Evolutionary conservation across 1,140 invertebrate species (phyloP), one percentile per base, ranked within the genome.

Genomic region (Lepidotrigona ventralis): DNA sequence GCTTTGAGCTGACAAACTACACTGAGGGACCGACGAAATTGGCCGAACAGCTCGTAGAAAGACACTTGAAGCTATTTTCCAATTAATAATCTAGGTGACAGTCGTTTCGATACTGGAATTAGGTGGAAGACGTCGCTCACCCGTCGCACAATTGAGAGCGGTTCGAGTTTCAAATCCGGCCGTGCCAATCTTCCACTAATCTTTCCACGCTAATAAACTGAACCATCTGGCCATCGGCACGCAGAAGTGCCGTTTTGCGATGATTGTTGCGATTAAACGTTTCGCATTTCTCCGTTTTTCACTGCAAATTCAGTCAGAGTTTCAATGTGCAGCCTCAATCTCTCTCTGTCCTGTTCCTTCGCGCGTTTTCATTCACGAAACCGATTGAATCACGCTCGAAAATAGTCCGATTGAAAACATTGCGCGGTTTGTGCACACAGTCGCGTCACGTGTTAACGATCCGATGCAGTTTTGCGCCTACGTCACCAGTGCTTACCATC

Each of bases 401-500:
- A 66, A 33, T 21, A 33, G 17, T 66, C 6, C 14, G n/a, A 64
- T 26, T 1, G 60, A 15, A 17, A 15, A 26, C 60, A 23, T 6
- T 26, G 63, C 15, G 26, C 26, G 56, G 21, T 66, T 33, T 39
- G 11, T 1, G 29, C 73, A 54, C 79, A 70, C 69, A 54, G 46
- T 33, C 79, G 63, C 56, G 79, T 85, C 84, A 86, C 84, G 81
- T 79, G 84, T 46, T 53, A 76, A 54, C 79, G 85, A 85, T 84
- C 66, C 63, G 74, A 85, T 85, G 78, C 82, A 58, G 51, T 79
- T 78, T 74, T 74, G 58, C 85, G 58, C 66, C 84, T 81, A 86
- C 85, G 85, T 85, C 84, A 86, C 51, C 69, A 56, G 33, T 76
- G 74, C 76, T 86, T 86, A 83, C 26, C 79, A 82, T 81, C 63